Evolutionary conservation across 2,113 vertebrate species (phyloP).

Genomic region (Myotis yumanensis): DNA sequence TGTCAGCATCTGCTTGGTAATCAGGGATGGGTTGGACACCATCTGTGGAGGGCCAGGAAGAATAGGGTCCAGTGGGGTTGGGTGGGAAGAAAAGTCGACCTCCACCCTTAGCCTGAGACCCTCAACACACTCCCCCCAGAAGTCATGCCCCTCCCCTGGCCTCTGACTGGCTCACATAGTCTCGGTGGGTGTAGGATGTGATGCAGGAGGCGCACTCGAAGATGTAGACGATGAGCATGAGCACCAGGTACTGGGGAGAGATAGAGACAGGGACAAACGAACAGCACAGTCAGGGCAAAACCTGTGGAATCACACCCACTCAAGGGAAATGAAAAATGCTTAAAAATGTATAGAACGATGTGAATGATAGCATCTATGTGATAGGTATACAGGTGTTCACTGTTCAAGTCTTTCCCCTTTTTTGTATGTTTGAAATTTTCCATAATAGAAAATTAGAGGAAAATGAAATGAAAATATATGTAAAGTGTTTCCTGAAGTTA

Average conservation of each 20-base stretch:
- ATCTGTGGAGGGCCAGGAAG: conserved; percentile 76
- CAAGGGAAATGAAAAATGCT: no score
- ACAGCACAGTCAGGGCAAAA: not conserved
- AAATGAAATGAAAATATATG: not conserved
- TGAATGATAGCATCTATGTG: not conserved
- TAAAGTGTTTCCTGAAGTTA: not conserved
- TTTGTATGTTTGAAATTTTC: not conserved
- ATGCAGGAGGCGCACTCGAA: conserved; percentile 89
- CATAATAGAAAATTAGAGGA: not conserved
- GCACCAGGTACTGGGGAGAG: conserved; percentile 83
- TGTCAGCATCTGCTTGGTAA: conserved; percentile 87
- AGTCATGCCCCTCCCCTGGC: no score
- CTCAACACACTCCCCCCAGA: no score
- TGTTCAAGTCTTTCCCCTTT: not conserved
- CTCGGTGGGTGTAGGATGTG: conserved; percentile 85
- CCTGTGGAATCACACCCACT: not conserved
- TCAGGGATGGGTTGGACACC: conserved; percentile 83
- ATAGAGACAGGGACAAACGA: fast-evolving
- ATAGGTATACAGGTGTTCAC: not conserved
- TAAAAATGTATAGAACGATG: not conserved
- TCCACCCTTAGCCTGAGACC: not conserved
- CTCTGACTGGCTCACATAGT: conserved; percentile 83
- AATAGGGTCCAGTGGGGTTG: not conserved
- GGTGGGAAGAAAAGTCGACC: not conserved
- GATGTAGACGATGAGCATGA: conserved; percentile 86